Base-by-base conservation (phyloP, 2,888 invertebrate genomes). In the Nycteola revayana region DNA sequence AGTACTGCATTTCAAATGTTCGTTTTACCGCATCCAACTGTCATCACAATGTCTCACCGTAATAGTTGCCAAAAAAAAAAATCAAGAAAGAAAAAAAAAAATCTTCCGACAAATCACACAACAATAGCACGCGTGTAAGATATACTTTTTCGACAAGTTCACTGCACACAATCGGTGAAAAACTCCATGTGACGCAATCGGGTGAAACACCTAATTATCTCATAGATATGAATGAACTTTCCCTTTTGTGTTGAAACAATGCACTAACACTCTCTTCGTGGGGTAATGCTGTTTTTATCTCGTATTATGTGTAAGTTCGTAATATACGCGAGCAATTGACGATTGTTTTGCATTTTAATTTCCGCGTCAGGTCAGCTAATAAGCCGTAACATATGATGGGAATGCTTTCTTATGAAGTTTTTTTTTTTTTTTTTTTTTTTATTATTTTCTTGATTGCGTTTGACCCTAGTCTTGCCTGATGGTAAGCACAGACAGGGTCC, bases 161-260 rank as follows among this genome's bases (percentile, higher is more conserved):
- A 77, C 59, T 52, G 75, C 57, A 70, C 77, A 76, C 75, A 79
- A 80, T 78, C 61, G 74, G 68, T 75, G 80, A 81, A 86, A 82
- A 84, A 76, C 67, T 52, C 42, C 58, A 46, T 68, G 71, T 86
- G 87, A 87, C 70, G 87, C 73, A 86, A 87, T 75, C 60, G 55
- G 75, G 84, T 83, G 87, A 86, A 86, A 86, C 84, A 82, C 68
- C 74, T 81, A 84, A 86, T 87, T 87, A 85, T 79, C 82, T 80
- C 81, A 77, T 76, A 74, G 79, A 70, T 14, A 75, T 76, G 77
- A 80, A 75, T 78, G 75, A 78, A 84, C 88, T 87, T 87, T 87
- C 87, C 82, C 88, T 86, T 86, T 87, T 86, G 83, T 86, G 63
- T 72, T 75, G 49, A 67, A 78, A 86, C 87, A 87, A 86, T 87